A percentile compares a stretch with the other conserved stretches of the same genome.
Evolutionary conservation across 2,888 invertebrate genomes (phyloP).

Genomic region (Deilephila porcellus): DNA sequence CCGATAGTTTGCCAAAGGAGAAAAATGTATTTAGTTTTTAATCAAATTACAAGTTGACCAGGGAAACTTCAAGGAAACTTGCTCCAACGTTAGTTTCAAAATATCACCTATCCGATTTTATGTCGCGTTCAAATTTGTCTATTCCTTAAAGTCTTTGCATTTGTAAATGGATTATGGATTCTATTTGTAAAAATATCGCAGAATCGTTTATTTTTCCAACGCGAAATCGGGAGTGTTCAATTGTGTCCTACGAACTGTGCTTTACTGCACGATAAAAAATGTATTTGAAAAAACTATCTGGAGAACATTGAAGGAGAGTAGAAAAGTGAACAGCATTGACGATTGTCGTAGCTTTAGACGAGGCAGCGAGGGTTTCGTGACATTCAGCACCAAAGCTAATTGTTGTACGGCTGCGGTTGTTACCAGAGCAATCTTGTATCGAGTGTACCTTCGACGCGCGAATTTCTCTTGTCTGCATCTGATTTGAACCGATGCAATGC

Average conservation of each 20-base stretch:
- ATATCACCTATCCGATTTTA: conserved; percentile 1
- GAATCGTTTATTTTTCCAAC: background rate
- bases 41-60: conserved; percentile 45
- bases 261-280: background rate
- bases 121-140: background rate
- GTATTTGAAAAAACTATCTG: background rate
- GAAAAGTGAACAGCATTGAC: conserved; percentile 34
- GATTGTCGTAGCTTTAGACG: conserved; percentile 30
- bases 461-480: conserved; percentile 72
- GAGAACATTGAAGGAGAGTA: conserved; percentile 1
- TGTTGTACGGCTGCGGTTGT: conserved; percentile 64
- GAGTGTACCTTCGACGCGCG: conserved; percentile 62
- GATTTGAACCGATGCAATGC: conserved; percentile 73
- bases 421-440: conserved; percentile 63
- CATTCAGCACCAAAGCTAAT: conserved; percentile 75
- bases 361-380: conserved; percentile 65
- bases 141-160: background rate
- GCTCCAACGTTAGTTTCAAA: conserved; percentile 31
- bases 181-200: background rate
- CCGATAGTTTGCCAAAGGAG: conserved; percentile 39
- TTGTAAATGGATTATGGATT: background rate
- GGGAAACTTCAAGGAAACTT: conserved; percentile 34
- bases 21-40: conserved; percentile 43
- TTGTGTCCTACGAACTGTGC: background rate
- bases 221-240: background rate